A percentile compares a stretch with the other conserved stretches of the same genome.
These are phyloP conservation scores for Macrocentrus cingulum DNA, from an alignment of 1,140 invertebrate genomes.

Conservation along the genomic window DNA sequence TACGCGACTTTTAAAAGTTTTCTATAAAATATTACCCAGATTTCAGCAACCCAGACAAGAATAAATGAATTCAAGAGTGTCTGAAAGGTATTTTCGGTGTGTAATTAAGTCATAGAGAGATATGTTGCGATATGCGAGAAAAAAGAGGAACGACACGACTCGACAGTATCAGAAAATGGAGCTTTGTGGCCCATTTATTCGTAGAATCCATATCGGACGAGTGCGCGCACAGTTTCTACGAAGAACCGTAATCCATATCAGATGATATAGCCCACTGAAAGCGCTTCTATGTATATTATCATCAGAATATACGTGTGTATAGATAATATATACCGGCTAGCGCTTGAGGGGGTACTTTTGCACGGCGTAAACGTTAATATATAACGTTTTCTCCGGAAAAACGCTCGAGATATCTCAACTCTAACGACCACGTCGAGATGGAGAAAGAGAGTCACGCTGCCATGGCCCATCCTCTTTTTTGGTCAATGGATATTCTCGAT, in stretches of 20 bases:
- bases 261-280: conserved; percentile 8
- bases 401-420: conserved; percentile 20
- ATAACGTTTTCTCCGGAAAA: conserved; percentile 11
- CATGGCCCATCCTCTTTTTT: background rate
- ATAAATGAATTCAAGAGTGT: too few species aligned
- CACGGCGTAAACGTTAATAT: conserved; percentile 4
- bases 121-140: background rate
- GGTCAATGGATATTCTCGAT: conserved; percentile 22
- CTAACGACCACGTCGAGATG: conserved; percentile 7
- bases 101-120: conserved; percentile 14
- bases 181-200: conserved; percentile 7
- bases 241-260: conserved; percentile 3
- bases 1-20: too few species aligned
- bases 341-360: background rate
- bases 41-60: too few species aligned
- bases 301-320: background rate
- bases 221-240: background rate
- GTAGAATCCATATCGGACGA: background rate
- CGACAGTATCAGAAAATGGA: conserved; percentile 5
- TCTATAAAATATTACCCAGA: too few species aligned
- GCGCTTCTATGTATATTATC: background rate
- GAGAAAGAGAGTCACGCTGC: background rate
- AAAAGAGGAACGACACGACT: conserved; percentile 7
- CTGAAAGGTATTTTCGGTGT: too few species aligned
- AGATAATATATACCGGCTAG: too few species aligned